Evolutionary conservation across 92 coral and sea anemone genomes (phyloP), one percentile per base, ranked within the genome.

Genomic region (Porites cylindrica): DNA sequence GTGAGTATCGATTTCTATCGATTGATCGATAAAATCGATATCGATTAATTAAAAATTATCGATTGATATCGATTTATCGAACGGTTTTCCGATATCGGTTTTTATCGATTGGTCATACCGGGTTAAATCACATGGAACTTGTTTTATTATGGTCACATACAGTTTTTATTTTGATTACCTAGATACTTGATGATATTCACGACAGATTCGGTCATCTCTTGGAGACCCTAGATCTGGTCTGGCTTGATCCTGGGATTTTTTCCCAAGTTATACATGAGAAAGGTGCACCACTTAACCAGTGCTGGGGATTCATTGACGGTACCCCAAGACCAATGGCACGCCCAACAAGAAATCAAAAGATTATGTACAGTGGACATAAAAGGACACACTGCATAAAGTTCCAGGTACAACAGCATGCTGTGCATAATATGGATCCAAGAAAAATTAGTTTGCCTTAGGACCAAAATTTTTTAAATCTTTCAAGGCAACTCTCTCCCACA

Each of bases 241-340:
- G 95, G 95, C 82, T 88, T 19, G 90, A 92, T 76, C 95, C 90
- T 14, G 88, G 77, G 12, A 62, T 67, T 7, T 92, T 92, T 81
- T 78, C 88, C 50, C 83, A 69, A 60, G 92, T 56, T 5, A 88
- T 91, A 8, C 79, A 88, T n/a, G 47, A n/a, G 32, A 92, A 92
- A 85, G 95, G 95, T 29, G 92, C 95, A 32, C 95, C 92, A 52
- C 79, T 92, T 4, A 50, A 67, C 51, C 88, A 79, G 69, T 92
- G 95, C 86, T 92, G 95, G 95, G 95, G 92, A 10, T 89, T 92
- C 51, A 92, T 92, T 1, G 95, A 92, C 85, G 95, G 92, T 47
- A 92, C 95, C n/a, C 68, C 88, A 8, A 47, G 85, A 56, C 88
- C 85, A 13, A 87, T 91, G 32, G 80, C 92, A 73, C 88, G 92